phyloP scores from a whole-genome alignment of 2,888 invertebrate genomes.

The Phortica okadai region DNA sequence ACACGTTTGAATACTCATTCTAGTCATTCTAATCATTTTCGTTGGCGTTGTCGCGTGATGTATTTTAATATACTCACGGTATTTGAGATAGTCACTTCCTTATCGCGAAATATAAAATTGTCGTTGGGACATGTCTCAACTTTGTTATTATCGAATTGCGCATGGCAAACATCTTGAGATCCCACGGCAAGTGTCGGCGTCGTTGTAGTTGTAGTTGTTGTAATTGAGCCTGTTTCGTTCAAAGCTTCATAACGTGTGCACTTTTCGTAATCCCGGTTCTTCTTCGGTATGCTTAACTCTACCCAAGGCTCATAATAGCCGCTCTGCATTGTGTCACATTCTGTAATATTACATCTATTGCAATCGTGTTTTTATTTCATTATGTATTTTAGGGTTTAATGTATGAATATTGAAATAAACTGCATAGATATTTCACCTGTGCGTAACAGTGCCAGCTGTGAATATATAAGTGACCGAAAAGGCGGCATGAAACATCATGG shows the following conservation, averaged over 20 bases:
- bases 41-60: background rate
- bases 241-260: conserved; percentile 76
- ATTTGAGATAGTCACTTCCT: conserved; percentile 80
- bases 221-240: background rate
- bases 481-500: conserved; percentile 82
- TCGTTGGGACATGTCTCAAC: conserved; percentile 77
- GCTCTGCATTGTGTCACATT: conserved; percentile 71
- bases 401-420: background rate
- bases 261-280: conserved; percentile 74
- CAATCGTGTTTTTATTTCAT: conserved; percentile 15
- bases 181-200: background rate
- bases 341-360: conserved; percentile 74
- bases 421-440: conserved; percentile 79
- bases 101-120: conserved; percentile 79
- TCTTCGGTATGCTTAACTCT: conserved; percentile 74
- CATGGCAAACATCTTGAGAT: conserved; percentile 70
- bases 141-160: conserved; percentile 72
- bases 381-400: background rate
- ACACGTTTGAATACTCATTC: too few species aligned
- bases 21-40: background rate
- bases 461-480: conserved; percentile 84
- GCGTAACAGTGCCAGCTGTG: conserved; percentile 82
- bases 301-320: conserved; percentile 77
- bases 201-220: conserved; percentile 35
- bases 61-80: conserved; percentile 78